Percentiles rank a stretch among this genome's conserved stretches.
phyloP scores from a whole-genome alignment of 2,888 invertebrate species.

The Drosophila prostipennis region DNA sequence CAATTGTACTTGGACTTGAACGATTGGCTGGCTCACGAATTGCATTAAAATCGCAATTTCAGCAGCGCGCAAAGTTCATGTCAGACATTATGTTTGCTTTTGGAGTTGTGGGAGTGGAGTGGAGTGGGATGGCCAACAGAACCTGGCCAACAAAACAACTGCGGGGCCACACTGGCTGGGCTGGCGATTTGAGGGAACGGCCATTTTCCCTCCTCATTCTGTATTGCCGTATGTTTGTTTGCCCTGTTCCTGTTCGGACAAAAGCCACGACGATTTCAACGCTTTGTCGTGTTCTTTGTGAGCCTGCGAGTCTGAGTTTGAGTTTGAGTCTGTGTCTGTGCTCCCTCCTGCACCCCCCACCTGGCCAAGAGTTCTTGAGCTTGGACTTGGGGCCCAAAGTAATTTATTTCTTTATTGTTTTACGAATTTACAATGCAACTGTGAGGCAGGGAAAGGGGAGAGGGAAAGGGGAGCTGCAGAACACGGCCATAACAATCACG shows the following conservation, averaged over 20 bases:
- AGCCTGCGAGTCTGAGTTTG: conserved; percentile 19
- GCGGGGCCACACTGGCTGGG: conserved; percentile 54
- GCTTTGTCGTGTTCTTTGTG: conserved; percentile 81
- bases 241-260: conserved; percentile 55
- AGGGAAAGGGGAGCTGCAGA: conserved; percentile 33
- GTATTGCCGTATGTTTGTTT: conserved; percentile 18
- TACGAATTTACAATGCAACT: conserved; percentile 81
- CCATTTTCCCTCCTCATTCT: conserved; percentile 36
- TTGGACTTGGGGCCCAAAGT: conserved; percentile 79
- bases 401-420: conserved; percentile 85
- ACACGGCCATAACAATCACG: conserved; percentile 79
- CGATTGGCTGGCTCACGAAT: conserved; percentile 81
- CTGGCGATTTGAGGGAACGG: conserved; percentile 51
- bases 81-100: conserved; percentile 75
- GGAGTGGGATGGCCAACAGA: conserved; percentile 3
- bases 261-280: conserved; percentile 82
- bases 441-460: conserved; percentile 46
- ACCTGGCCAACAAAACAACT: conserved; percentile 7
- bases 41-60: conserved; percentile 83
- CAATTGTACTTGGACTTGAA: conserved; percentile 79
- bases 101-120: conserved; percentile 42
- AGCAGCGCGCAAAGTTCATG: conserved; percentile 82
- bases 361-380: conserved; percentile 73
- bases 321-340: neutral
- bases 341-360: conserved; percentile 24